Base-by-base conservation (phyloP, 2,888 invertebrate species). In the Morpho helenor region DNA sequence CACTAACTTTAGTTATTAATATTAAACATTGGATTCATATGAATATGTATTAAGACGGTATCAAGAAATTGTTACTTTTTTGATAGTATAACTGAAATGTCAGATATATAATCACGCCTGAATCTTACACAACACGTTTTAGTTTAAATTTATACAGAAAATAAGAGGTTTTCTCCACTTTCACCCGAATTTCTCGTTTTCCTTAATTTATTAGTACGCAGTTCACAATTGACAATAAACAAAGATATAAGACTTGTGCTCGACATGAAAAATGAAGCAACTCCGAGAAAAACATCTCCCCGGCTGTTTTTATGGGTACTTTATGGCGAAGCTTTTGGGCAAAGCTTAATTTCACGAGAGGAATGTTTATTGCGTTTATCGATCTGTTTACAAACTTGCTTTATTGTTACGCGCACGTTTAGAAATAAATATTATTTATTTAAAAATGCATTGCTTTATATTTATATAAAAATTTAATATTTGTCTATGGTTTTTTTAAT, bases 301-400 rank as follows among this genome's bases (percentile, higher is more conserved):
- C 49, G 49, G 46, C 43, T 53, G 55, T 45, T 56, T 16, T 56
- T 46, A 55, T 56, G 53, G 41, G 51, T 56, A 50, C 5, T 22
- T 22, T 10, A 39, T 49, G 31, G 45, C 44, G 52, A 53, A 51
- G 60, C 56, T 53, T 57, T 52, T 52, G 41, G 59, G 48, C 46
- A 39, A 49, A 56, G 49, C 56, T 52, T 49, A 47, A 57, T 49
- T 57, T 53, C 48, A 56, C 56, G 46, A 9, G 31, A 51, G 57
- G 43, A 16, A 49, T 68, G 69, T 70, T 68, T 74, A 72, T 69
- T 67, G 71, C 72, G 68, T 69, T 69, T 77, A 87, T 87, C 79
- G 87, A 88, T 82, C 84, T 88, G 87, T 89, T 88, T 88, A 87
- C 88, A 77, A 76, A 70, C 70, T 73, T 74, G 77, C 79, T 78